Conservation (phyloP, 2,113 vertebrate genomes). For the Polypterus senegalus region DNA sequence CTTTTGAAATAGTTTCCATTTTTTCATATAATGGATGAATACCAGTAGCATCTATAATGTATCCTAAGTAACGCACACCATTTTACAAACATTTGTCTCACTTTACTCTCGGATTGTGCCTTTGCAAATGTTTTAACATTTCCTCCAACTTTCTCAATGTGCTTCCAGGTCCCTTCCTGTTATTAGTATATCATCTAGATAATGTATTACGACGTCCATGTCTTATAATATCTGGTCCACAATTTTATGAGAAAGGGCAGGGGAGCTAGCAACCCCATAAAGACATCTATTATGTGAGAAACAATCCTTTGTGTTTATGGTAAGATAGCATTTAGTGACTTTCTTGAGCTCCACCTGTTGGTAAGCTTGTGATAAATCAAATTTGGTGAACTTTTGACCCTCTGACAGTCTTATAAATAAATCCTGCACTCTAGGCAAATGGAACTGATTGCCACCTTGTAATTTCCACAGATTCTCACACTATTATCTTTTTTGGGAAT, state of each 20-base stretch:
- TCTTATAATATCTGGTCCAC: constrained; percentile 30
- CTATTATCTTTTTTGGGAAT: constrained; percentile 1
- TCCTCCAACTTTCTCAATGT: not conserved
- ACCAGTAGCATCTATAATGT: not conserved
- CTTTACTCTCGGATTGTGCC: not conserved
- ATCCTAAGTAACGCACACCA: not conserved
- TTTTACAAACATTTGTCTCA: not conserved
- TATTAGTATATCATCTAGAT: constrained; percentile 19
- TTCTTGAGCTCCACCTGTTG: constrained; percentile 14
- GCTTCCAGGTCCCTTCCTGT: constrained; percentile 8
- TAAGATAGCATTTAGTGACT: constrained; percentile 21
- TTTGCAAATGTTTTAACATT: constrained; percentile 9
- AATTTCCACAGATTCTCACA: constrained; percentile 7
- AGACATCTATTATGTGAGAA: constrained; percentile 18
- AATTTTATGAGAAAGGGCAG: constrained; percentile 27
- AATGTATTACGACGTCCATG: constrained; percentile 31
- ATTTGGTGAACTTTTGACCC: constrained; percentile 12
- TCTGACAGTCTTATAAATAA: constrained; percentile 15
- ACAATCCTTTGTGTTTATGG: constrained; percentile 18
- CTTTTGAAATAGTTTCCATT: not conserved
- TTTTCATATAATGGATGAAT: not conserved
- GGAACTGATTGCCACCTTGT: constrained; percentile 13
- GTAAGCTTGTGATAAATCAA: constrained; percentile 23
- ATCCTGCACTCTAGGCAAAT: constrained; percentile 7
- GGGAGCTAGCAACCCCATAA: constrained; percentile 24